Evolutionary conservation across 2,113 vertebrate species (phyloP).

Genomic region (Grus americana): DNA sequence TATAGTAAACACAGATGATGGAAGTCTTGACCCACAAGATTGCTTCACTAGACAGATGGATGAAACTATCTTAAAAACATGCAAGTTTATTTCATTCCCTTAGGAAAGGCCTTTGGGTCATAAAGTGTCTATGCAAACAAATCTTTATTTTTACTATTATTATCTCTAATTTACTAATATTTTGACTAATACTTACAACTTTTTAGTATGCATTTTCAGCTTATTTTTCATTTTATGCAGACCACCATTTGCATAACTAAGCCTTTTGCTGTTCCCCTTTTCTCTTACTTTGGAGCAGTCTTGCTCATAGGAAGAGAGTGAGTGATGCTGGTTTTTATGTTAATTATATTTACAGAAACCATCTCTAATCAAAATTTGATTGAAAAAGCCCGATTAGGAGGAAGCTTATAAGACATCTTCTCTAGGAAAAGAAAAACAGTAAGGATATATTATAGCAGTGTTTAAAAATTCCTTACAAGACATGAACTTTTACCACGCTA

Average conservation of each 20-base stretch:
- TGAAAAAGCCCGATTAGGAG: background rate
- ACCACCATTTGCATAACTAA: background rate
- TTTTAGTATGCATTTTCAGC: background rate
- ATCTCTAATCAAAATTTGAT: background rate
- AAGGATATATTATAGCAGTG: background rate
- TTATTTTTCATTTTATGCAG: background rate
- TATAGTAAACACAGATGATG: background rate
- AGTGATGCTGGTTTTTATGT: background rate
- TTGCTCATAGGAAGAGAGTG: background rate
- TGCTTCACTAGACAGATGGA: background rate
- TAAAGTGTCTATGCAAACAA: background rate
- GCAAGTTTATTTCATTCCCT: background rate
- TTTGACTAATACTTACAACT: background rate
- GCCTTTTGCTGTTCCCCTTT: background rate
- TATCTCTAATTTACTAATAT: background rate
- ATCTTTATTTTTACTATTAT: background rate
- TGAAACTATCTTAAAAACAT: background rate
- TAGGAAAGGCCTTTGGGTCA: background rate
- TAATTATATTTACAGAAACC: background rate
- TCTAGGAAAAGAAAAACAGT: background rate
- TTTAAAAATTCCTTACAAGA: background rate
- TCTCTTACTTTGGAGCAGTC: background rate
- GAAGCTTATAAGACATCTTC: background rate
- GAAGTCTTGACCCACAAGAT: background rate
- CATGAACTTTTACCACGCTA: background rate